These are phyloP conservation scores for Dryobota labecula DNA, from an alignment of 2,888 invertebrate species.

Conservation along the genomic window DNA sequence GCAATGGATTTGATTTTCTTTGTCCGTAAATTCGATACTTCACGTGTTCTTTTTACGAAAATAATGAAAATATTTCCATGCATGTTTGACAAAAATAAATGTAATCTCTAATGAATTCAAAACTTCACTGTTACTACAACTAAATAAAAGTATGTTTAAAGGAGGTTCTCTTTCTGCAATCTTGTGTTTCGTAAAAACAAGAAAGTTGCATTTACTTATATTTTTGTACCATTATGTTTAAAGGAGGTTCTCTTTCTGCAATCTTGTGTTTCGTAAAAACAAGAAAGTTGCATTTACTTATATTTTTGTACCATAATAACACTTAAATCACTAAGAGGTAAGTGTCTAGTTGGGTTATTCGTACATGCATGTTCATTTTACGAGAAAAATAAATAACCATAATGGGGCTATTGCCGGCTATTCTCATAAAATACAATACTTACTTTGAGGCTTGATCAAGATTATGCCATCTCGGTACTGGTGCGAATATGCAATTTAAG, in stretches of 20 bases:
- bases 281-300: constrained; percentile 13
- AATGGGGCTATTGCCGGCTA: constrained; percentile 26
- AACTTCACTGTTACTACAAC: no score
- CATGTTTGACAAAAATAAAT: no score
- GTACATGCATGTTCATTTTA: constrained; percentile 34
- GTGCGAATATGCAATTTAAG: constrained; percentile 49
- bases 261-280: neutral
- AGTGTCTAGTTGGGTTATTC: constrained; percentile 11
- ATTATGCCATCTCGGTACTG: constrained; percentile 39
- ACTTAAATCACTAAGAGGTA: constrained; percentile 1
- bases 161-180: no score
- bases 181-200: neutral
- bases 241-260: neutral
- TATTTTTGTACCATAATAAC: neutral
- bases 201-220: constrained; percentile 19
- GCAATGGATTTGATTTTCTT: no score
- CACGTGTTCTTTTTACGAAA: no score
- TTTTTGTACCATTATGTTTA: no score
- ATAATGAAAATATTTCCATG: no score
- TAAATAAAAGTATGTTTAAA: neutral
- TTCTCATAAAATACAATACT: constrained; percentile 49
- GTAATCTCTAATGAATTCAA: no score
- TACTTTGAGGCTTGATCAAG: constrained; percentile 39
- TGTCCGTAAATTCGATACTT: no score
- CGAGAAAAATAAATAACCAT: constrained; percentile 45